Percentiles rank a stretch among this genome's conserved stretches.
Evolutionary conservation across 1,140 invertebrate genomes (phyloP).

Genomic region (Drosophila pseudoananassae): DNA sequence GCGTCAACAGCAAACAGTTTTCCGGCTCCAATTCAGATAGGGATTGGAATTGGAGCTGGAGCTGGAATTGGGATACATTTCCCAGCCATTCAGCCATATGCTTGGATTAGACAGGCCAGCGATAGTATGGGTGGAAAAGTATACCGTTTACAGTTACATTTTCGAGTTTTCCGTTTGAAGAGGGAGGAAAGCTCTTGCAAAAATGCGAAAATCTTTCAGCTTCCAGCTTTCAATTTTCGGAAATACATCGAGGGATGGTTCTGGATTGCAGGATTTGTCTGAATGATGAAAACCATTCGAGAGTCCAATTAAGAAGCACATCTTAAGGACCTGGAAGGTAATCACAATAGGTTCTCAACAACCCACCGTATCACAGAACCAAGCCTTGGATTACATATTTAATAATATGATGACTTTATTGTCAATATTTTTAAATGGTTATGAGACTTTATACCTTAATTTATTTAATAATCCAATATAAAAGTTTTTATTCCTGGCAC

Average conservation of each 20-base stretch:
- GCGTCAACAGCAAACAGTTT: slow-evolving; percentile 80
- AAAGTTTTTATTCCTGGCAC: not conserved
- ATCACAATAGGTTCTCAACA: not conserved
- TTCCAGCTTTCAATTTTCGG: not conserved
- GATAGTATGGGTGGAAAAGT: slow-evolving; percentile 18
- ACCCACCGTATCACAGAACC: no score
- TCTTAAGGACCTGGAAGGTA: not conserved
- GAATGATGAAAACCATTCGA: not conserved
- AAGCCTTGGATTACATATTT: not conserved
- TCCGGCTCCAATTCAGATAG: slow-evolving; percentile 9
- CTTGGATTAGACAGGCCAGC: slow-evolving; percentile 60
- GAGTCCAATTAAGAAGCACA: slow-evolving; percentile 1
- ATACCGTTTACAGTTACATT: slow-evolving; percentile 53
- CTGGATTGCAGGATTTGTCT: not conserved
- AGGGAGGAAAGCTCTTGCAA: slow-evolving; percentile 21
- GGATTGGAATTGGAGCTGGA: not conserved
- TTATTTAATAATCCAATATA: slow-evolving; percentile 4
- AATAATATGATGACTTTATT: not conserved
- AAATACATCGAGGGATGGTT: not conserved
- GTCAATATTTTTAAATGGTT: not conserved
- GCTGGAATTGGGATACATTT: slow-evolving; percentile 36
- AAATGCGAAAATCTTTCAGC: not conserved
- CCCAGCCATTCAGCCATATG: slow-evolving; percentile 66
- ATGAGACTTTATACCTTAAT: not conserved
- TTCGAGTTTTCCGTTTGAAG: slow-evolving; percentile 48